Evolutionary conservation across 2,888 invertebrate genomes (phyloP), one percentile per base, ranked within the genome.

Genomic region (Eupithecia inturbata): DNA sequence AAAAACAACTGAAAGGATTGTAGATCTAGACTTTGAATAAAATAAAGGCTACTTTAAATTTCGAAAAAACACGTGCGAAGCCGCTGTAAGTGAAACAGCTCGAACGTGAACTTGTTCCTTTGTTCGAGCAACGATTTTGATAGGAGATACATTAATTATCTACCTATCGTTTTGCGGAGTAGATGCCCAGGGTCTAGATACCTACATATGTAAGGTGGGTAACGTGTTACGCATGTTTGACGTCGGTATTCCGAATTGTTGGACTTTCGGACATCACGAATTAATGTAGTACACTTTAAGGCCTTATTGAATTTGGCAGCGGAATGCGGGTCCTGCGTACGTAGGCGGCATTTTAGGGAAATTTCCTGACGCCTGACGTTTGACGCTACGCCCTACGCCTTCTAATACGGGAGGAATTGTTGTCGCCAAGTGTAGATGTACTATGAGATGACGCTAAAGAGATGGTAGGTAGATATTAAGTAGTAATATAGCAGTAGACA

Each of bases 201-300:
- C 10, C 1, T 22, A 53, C 22, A 57, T 26, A 3, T 0, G 53
- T 14, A 57, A 4, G 26, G n/a, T 53, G 10, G n/a, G 7, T 49
- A 53, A 53, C 53, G 53, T 53, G 22, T 12, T 3, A 53, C 53
- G 53, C 53, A 26, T 26, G 12, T 57, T 14, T 57, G 57, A 14
- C 26, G 5, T 57, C 26, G 12, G 57, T 26, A 57, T 57, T 57
- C 26, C 12, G 26, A 57, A 26, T 57, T 14, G 26, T 26, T 22
- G 57, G 26, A 26, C 57, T 53, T 10, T 57, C 57, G 57, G 31
- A 10, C 36, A 36, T 64, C 28, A 36, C 36, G 19, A n/a, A n/a
- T 64, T 64, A 64, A 64, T 64, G 63, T 36, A 36, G 63, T 36
- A 36, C 63, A 64, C 36, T n/a, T 16, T 60, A 31, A 19, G 63